phyloP scores from a whole-genome alignment of 2,888 invertebrate genomes.

The Sesamia inferens region DNA sequence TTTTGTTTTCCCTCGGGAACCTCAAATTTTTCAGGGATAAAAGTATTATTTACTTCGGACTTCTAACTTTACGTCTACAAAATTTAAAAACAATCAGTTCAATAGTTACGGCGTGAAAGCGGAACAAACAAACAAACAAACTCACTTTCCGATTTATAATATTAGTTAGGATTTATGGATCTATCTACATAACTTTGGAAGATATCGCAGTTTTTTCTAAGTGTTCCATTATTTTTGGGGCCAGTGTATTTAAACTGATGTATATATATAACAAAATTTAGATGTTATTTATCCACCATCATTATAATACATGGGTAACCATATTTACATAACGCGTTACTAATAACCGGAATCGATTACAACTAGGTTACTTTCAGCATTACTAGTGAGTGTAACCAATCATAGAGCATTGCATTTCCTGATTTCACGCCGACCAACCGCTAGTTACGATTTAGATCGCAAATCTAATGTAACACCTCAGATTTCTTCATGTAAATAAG shows the following conservation, averaged over 20 bases:
- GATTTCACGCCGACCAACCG: conserved; percentile 75
- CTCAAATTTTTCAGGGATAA: too few species aligned
- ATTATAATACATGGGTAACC: conserved; percentile 39
- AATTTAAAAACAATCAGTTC: too few species aligned
- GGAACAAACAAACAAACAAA: too few species aligned
- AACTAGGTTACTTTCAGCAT: conserved; percentile 69
- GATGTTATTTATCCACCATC: conserved; percentile 2
- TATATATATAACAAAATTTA: not conserved
- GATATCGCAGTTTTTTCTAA: too few species aligned
- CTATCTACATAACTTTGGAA: too few species aligned
- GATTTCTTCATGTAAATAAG: conserved; percentile 59
- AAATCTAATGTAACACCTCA: conserved; percentile 68
- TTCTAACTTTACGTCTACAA: too few species aligned
- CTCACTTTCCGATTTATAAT: too few species aligned
- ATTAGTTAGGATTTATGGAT: too few species aligned
- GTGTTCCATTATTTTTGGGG: too few species aligned
- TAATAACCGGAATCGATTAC: conserved; percentile 64
- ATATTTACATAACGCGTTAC: conserved; percentile 62
- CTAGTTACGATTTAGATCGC: conserved; percentile 73
- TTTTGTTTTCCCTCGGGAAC: too few species aligned
- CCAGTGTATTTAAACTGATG: not conserved
- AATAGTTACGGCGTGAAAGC: too few species aligned
- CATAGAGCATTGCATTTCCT: conserved; percentile 76
- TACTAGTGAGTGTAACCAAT: conserved; percentile 71
- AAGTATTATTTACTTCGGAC: too few species aligned